Evolutionary conservation across 2,797 vertebrate genomes (phyloP), one percentile per base, ranked within the genome.

Genomic region (Tangara arthus): DNA sequence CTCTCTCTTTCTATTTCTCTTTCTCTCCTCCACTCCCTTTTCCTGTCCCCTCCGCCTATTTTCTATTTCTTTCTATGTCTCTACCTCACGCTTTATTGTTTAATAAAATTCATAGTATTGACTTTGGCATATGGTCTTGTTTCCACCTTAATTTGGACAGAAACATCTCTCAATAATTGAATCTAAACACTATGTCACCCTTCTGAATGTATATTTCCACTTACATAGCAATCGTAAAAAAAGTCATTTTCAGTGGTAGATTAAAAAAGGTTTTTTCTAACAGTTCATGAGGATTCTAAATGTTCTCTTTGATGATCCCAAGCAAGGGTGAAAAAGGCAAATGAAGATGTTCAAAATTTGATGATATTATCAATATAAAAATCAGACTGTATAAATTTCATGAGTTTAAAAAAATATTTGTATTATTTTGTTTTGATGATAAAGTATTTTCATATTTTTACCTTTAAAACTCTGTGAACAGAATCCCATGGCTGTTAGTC

Each of bases 1-100:
- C 27, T 60, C 22, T 30, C 16, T 11, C 24, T 49, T 5, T 26
- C 16, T 41, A 18, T 42, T 12, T 11, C 21, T 10, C 19, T 41
- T 12, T 16, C 8, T 59, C 17, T 11, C 10, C 16, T 22, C 2
- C 8, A 6, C 12, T 15, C 12, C 7, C 3, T 16, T 4, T 20
- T 41, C 9, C 8, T 26, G 11, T 60, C 3, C 8, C 1, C 4
- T 4, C 3, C 1, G 1, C 2, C 1, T 2, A 13, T 44, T 42
- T 64, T 64, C 42, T 71, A 24, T 52, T 50, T 57, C 19, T 44
- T 57, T 71, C 50, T 44, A 20, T 28, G 8, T 34, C 28, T 59
- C 16, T 65, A 20, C 23, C 14, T 80, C 37, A 52, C 13, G 37
- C 8, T 52, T 44, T 14, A 46, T 46, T 68, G 15, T 24, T 85